Evolutionary conservation across 1,140 invertebrate genomes (phyloP).

Genomic region (Philotrypesis tridentata): DNA sequence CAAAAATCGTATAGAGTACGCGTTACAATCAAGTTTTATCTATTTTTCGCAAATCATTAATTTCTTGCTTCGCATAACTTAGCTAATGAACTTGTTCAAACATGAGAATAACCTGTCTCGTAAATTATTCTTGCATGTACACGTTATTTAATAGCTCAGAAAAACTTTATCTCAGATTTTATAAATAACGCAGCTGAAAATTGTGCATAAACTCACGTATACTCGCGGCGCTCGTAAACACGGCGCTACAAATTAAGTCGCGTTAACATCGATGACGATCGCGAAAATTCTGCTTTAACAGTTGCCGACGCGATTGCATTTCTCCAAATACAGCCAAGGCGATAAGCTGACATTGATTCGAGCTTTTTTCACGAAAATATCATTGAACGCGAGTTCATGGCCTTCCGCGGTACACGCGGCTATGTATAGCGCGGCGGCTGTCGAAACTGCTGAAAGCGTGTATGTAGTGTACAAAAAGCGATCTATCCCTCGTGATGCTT

Average conservation of each 20-base stretch:
- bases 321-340: neutral
- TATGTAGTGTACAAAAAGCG: too few species aligned
- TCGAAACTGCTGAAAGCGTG: too few species aligned
- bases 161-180: neutral
- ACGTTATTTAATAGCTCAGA: neutral
- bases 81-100: neutral
- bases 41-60: too few species aligned
- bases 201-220: neutral
- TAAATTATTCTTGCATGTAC: neutral
- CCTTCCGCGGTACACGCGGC: too few species aligned
- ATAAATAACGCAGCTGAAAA: neutral
- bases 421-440: too few species aligned
- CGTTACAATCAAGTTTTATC: neutral
- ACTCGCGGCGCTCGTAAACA: neutral
- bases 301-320: neutral
- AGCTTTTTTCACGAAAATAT: neutral
- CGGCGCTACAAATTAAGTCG: neutral
- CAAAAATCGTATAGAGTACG: neutral
- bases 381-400: neutral
- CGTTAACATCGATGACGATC: neutral
- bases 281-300: neutral
- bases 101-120: neutral
- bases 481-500: neutral
- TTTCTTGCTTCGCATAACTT: neutral
- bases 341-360: slow-evolving; percentile 6